Percentiles rank a stretch among this genome's conserved stretches.
Evolutionary conservation across 2,113 vertebrate species (phyloP).

Genomic region (Carassius auratus): DNA sequence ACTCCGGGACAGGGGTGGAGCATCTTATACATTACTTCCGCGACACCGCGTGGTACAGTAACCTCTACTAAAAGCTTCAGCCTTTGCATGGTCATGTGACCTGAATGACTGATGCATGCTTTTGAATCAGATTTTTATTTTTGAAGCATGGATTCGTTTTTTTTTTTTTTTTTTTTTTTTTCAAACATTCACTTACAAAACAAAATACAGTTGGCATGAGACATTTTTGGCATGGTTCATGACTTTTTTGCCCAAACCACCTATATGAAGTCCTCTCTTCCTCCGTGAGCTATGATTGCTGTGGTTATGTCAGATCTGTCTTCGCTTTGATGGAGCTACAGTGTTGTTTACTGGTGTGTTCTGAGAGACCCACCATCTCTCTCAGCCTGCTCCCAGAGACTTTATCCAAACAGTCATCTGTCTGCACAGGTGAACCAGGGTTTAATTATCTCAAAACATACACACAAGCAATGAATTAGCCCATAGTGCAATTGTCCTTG

Average conservation of each 20-base stretch:
- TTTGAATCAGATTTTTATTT: neutral
- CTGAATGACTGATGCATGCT: constrained; percentile 7
- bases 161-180: neutral
- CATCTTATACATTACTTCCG: constrained; percentile 96
- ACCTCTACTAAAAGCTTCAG: constrained; percentile 83
- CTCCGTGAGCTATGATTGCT: constrained; percentile 13
- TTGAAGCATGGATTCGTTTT: neutral
- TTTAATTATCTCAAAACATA: constrained; percentile 6
- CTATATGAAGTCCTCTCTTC: neutral
- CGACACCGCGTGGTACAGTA: constrained; percentile 99
- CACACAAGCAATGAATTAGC: constrained; percentile 6
- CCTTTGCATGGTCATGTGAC: constrained; percentile 57
- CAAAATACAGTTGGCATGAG: neutral
- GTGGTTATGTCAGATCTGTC: constrained; percentile 10
- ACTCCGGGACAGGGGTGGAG: constrained; percentile 92
- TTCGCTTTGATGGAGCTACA: neutral
- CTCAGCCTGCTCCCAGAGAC: neutral
- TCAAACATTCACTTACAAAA: neutral
- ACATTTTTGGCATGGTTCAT: neutral
- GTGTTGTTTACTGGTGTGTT: constrained; percentile 8
- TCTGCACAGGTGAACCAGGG: constrained; percentile 6
- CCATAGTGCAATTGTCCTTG: neutral
- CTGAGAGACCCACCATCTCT: neutral
- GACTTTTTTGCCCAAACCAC: neutral
- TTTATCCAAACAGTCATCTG: constrained; percentile 16